Evolutionary conservation across 2,888 invertebrate species (phyloP).

Genomic region (Mayetiola destructor): DNA sequence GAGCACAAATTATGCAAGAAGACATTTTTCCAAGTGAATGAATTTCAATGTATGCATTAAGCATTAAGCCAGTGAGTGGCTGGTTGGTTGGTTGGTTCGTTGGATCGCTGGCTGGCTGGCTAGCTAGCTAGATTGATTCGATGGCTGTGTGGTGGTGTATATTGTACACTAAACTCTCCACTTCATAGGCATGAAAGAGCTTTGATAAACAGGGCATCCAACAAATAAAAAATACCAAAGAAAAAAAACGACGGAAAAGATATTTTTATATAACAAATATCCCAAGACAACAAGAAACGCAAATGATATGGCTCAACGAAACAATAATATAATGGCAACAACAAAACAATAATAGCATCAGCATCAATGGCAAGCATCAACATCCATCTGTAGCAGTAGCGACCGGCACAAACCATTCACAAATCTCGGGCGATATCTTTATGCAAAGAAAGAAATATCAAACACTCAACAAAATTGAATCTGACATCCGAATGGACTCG

Average conservation of each 20-base stretch:
- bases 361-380: background rate
- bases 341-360: background rate
- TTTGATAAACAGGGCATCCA: too few species aligned
- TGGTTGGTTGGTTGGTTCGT: background rate
- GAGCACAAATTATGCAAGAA: slow-evolving; percentile 11
- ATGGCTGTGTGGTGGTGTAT: too few species aligned
- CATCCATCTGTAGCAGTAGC: background rate
- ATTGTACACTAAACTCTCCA: too few species aligned
- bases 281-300: too few species aligned
- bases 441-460: too few species aligned
- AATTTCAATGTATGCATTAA: slow-evolving; percentile 11
- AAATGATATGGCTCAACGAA: too few species aligned
- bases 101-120: background rate
- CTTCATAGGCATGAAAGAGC: too few species aligned
- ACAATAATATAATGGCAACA: background rate
- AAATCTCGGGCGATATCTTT: background rate
- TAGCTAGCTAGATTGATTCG: too few species aligned
- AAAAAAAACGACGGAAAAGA: too few species aligned
- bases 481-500: background rate
- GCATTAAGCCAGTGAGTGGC: slow-evolving; percentile 10
- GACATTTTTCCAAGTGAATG: slow-evolving; percentile 11
- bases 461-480: background rate
- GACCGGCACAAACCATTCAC: background rate
- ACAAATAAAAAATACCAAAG: too few species aligned
- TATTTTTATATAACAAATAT: too few species aligned